Evolutionary conservation across 2,113 vertebrate species (phyloP).

Genomic region (Elephantulus edwardii): DNA sequence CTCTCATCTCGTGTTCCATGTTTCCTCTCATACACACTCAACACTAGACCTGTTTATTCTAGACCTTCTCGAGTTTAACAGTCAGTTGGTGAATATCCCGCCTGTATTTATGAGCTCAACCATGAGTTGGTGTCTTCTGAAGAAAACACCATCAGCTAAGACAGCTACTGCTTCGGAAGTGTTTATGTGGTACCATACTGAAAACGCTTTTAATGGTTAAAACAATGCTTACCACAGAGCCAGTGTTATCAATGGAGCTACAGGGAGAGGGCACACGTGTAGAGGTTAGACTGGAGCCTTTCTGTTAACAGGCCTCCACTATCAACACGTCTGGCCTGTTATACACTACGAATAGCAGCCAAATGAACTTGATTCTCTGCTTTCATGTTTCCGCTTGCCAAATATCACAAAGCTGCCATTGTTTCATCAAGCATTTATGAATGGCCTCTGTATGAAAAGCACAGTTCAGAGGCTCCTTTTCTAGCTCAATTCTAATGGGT

Average conservation of each 20-base stretch:
- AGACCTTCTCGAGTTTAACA: neutral
- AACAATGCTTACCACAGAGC: neutral
- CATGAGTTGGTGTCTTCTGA: no score
- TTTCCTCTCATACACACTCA: rapidly evolving
- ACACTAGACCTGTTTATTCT: neutral
- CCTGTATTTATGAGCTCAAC: no score
- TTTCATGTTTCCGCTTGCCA: neutral
- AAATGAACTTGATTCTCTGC: neutral
- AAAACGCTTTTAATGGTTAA: neutral
- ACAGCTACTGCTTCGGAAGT: neutral
- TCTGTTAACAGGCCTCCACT: neutral
- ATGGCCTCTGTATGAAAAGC: neutral
- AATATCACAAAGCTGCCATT: neutral
- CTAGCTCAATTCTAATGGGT: neutral
- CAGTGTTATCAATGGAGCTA: rapidly evolving
- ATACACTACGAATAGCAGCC: rapidly evolving
- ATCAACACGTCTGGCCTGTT: neutral
- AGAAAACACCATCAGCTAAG: neutral
- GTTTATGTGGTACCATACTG: no score
- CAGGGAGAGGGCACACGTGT: rapidly evolving
- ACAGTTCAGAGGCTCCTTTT: no score
- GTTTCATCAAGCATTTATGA: neutral
- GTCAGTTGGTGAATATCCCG: rapidly evolving
- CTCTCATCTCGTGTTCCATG: neutral
- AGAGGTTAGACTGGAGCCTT: neutral